phyloP scores from a whole-genome alignment of 2,797 vertebrate genomes.

The Chloroceryle inda region DNA sequence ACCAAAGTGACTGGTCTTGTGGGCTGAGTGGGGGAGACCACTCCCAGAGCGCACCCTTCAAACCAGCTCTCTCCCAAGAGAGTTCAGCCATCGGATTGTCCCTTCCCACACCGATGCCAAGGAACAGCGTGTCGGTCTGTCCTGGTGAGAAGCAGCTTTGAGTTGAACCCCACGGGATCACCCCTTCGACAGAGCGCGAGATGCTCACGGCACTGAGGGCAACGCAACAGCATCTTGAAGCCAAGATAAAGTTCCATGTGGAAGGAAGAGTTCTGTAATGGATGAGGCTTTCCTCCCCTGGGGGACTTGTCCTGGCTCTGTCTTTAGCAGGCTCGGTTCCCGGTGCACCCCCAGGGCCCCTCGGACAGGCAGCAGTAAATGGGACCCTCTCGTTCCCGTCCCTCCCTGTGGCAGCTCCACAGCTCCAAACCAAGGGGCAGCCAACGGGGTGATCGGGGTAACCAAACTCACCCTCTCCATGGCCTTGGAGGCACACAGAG shows the following conservation, averaged over 20 bases:
- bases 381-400: accelerated
- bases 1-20: accelerated
- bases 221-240: accelerated
- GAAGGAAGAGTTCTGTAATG: not conserved
- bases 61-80: not conserved
- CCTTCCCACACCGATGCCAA: not conserved
- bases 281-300: not conserved
- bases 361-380: accelerated
- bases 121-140: accelerated
- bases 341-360: accelerated
- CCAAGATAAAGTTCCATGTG: not conserved
- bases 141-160: not conserved
- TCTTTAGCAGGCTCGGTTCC: accelerated
- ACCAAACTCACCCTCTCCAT: accelerated
- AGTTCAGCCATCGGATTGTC: not conserved
- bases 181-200: accelerated
- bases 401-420: not conserved
- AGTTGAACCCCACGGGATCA: accelerated
- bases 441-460: accelerated
- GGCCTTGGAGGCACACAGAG: accelerated
- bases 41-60: not conserved
- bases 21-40: not conserved
- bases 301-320: not conserved
- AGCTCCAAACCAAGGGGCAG: not conserved
- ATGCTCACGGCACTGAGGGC: accelerated